These are phyloP conservation scores for Ceramica pisi DNA, from an alignment of 2,888 invertebrate genomes.

Conservation along the genomic window DNA sequence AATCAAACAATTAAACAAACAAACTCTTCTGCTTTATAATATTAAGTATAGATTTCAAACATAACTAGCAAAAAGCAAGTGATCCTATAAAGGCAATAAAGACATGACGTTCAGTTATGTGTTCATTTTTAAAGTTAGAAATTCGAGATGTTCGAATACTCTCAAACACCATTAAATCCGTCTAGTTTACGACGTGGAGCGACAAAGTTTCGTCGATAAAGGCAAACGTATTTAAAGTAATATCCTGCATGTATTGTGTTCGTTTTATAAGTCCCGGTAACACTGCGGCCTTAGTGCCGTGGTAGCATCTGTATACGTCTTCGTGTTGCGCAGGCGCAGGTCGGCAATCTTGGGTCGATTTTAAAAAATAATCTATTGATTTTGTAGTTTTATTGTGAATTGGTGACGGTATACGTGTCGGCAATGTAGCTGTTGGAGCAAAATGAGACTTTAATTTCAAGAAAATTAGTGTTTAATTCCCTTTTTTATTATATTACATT, in stretches of 20 bases:
- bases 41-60: no score
- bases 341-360: constrained; percentile 66
- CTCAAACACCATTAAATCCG: constrained; percentile 21
- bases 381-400: no score
- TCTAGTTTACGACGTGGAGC: constrained; percentile 46
- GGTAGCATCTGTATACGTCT: constrained; percentile 77
- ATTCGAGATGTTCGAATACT: constrained; percentile 7
- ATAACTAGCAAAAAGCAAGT: no score
- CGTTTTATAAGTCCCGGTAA: constrained; percentile 68
- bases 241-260: constrained; percentile 74
- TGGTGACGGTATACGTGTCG: no score
- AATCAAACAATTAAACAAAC: no score
- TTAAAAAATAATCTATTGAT: not conserved
- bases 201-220: constrained; percentile 59
- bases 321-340: constrained; percentile 68
- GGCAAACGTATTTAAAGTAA: constrained; percentile 64
- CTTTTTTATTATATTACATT: no score
- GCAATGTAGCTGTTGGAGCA: no score
- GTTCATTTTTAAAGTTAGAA: constrained; percentile 1
- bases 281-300: constrained; percentile 67
- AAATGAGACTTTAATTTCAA: no score
- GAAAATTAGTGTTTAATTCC: no score
- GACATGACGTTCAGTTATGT: no score
- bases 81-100: no score
- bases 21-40: no score